phyloP scores from a whole-genome alignment of 1,140 invertebrate species.

The Zophobas atratus region DNA sequence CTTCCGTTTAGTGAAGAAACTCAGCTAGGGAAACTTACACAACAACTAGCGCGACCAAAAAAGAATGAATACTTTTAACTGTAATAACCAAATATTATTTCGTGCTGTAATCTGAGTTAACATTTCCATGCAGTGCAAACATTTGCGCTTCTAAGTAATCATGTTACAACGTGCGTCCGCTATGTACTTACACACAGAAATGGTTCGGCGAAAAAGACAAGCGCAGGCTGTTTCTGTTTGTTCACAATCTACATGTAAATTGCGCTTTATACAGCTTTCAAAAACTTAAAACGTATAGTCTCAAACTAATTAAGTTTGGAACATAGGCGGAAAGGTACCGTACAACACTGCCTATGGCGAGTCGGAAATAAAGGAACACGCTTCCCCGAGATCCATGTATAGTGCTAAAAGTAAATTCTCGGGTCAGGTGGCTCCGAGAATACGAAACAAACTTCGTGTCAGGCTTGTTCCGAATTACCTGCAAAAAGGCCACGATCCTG shows the following conservation, averaged over 20 bases:
- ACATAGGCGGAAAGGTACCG: neutral
- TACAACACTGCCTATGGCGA: neutral
- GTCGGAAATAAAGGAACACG: neutral
- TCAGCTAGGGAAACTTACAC: too few relatives aligned
- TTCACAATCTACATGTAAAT: constrained; percentile 36
- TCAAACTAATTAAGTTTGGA: neutral
- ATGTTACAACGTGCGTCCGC: neutral
- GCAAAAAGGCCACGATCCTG: constrained; percentile 29
- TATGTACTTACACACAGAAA: neutral
- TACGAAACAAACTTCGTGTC: constrained; percentile 27
- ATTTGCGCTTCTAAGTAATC: constrained; percentile 1
- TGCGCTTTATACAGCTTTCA: constrained; percentile 16
- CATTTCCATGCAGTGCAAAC: constrained; percentile 6
- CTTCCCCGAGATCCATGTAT: neutral
- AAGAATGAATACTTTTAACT: too few relatives aligned
- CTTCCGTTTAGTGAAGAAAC: too few relatives aligned
- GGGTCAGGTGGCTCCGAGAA: constrained; percentile 17
- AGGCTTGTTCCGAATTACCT: constrained; percentile 25
- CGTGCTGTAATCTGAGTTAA: neutral
- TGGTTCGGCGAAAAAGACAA: constrained; percentile 9
- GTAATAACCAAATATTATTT: neutral
- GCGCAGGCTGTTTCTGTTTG: constrained; percentile 17
- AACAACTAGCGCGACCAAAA: too few relatives aligned
- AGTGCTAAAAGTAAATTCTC: neutral
- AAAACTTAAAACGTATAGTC: constrained; percentile 28